A percentile compares a stretch with the other conserved stretches of the same genome.
phyloP scores from a whole-genome alignment of 2,888 invertebrate species.

The Drosophila mulleri region DNA sequence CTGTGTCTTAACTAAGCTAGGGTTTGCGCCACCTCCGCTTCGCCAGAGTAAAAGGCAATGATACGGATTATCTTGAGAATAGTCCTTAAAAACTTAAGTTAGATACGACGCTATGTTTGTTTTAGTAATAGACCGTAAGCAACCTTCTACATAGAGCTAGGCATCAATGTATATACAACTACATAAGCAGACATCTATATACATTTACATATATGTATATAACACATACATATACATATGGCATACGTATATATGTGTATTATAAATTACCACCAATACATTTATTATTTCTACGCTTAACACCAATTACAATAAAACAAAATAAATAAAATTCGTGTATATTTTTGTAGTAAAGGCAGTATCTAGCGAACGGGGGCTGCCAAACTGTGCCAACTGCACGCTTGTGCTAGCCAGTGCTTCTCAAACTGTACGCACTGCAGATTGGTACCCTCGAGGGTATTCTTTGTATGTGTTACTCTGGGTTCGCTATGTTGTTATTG shows the following conservation, averaged over 20 bases:
- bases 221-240: slow-evolving; percentile 19
- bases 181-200: slow-evolving; percentile 26
- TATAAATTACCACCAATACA: slow-evolving; percentile 62
- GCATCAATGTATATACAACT: slow-evolving; percentile 57
- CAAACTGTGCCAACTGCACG: slow-evolving; percentile 17
- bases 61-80: slow-evolving; percentile 53
- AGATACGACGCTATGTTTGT: slow-evolving; percentile 71
- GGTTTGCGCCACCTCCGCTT: slow-evolving; percentile 50
- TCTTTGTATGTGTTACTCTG: slow-evolving; percentile 17
- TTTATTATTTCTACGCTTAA: slow-evolving; percentile 71
- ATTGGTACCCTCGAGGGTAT: slow-evolving; percentile 38
- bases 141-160: slow-evolving; percentile 63
- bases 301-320: slow-evolving; percentile 62
- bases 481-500: slow-evolving; percentile 18
- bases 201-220: slow-evolving; percentile 25
- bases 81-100: slow-evolving; percentile 60
- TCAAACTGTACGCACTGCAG: slow-evolving; percentile 25
- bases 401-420: slow-evolving; percentile 3
- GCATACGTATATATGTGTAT: slow-evolving; percentile 19
- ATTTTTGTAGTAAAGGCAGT: slow-evolving; percentile 48
- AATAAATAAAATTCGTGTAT: slow-evolving; percentile 59
- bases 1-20: slow-evolving; percentile 80
- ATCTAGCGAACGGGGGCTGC: background rate
- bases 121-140: slow-evolving; percentile 66
- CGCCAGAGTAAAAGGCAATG: slow-evolving; percentile 49